A percentile compares a stretch with the other conserved stretches of the same genome.
phyloP scores from a whole-genome alignment of 2,888 invertebrate genomes.

The Sclerodermus sp. region DNA sequence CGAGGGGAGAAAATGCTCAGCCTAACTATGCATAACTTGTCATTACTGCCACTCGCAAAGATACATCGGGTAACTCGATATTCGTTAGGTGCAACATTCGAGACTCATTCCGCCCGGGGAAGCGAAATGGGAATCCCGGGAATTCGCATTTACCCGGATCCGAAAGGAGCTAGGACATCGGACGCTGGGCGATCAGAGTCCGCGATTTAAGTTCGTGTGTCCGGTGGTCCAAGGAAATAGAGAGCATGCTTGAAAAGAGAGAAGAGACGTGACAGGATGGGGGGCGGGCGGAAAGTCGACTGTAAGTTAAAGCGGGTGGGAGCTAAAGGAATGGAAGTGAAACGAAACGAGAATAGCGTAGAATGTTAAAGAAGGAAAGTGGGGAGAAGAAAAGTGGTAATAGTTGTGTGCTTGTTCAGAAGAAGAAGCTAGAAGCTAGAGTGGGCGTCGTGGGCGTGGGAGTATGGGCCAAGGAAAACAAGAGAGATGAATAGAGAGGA shows the following conservation, averaged over 20 bases:
- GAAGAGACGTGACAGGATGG: neutral
- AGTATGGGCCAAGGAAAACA: neutral
- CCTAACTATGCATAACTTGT: no score
- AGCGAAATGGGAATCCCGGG: conserved; percentile 11
- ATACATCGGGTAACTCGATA: conserved; percentile 4
- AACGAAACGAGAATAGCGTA: neutral
- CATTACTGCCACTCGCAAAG: neutral
- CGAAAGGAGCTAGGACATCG: neutral
- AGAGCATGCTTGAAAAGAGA: conserved; percentile 1
- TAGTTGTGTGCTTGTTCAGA: no score
- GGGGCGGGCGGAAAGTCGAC: neutral
- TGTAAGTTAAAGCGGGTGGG: neutral
- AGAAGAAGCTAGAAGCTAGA: neutral
- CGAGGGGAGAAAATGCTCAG: no score
- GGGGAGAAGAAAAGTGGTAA: conserved; percentile 1
- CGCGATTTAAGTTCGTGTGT: conserved; percentile 47
- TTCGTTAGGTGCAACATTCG: conserved; percentile 16
- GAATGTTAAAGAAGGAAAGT: neutral
- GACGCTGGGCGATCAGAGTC: conserved; percentile 37
- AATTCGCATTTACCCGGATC: conserved; percentile 20
- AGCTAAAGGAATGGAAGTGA: no score
- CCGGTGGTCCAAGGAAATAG: conserved; percentile 41
- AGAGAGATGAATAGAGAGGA: neutral
- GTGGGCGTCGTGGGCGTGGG: neutral
- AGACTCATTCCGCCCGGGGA: neutral